Conservation (phyloP, 2,113 vertebrate species). For the Microtus pennsylvanicus region DNA sequence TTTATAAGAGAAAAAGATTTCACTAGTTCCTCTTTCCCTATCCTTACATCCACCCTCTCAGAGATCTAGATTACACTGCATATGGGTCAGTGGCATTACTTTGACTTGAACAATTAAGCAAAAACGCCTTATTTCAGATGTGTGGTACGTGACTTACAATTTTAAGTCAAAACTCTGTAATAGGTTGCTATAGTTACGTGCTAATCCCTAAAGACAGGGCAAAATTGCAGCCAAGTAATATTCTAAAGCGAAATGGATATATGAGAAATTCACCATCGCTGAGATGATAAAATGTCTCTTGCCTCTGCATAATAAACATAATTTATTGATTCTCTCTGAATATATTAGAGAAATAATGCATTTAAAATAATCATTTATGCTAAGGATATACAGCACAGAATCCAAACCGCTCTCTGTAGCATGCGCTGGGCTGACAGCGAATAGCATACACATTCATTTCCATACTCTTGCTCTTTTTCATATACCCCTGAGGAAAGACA, state of each 20-base stretch:
- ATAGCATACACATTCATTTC: slow-evolving; percentile 56
- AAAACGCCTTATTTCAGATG: not conserved
- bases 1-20: not conserved
- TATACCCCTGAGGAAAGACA: slow-evolving; percentile 45
- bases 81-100: not conserved
- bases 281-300: slow-evolving; percentile 61
- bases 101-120: slow-evolving; percentile 48
- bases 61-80: not conserved
- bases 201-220: not conserved
- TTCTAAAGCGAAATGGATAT: slow-evolving; percentile 59
- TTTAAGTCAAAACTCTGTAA: slow-evolving; percentile 56
- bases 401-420: slow-evolving; percentile 45
- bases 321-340: slow-evolving; percentile 74
- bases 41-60: not conserved
- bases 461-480: slow-evolving; percentile 49
- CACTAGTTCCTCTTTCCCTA: not conserved
- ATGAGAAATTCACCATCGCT: slow-evolving; percentile 62
- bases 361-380: slow-evolving; percentile 65
- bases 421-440: slow-evolving; percentile 37
- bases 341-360: slow-evolving; percentile 71
- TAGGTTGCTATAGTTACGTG: not conserved
- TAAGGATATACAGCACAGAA: slow-evolving; percentile 65
- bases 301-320: slow-evolving; percentile 66
- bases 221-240: slow-evolving; percentile 52
- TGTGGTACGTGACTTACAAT: slow-evolving; percentile 17